Conservation (phyloP, 2,797 vertebrate species). For the Pseudotriccus pelzelni region DNA sequence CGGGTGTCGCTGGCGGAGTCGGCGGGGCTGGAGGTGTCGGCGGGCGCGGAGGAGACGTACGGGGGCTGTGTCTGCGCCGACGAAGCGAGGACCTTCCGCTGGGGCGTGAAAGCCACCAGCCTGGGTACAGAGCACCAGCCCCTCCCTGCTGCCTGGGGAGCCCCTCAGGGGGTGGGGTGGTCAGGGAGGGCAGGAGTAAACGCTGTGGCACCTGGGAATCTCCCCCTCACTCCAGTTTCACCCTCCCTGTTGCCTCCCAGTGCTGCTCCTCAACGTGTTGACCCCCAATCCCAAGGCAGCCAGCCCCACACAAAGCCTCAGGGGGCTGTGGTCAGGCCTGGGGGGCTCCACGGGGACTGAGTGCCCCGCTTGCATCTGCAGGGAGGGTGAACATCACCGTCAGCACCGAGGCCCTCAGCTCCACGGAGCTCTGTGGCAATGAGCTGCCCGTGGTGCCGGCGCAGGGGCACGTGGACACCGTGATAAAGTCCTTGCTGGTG, state of each 20-base stretch:
- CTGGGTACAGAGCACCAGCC: neutral
- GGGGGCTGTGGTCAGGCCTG: neutral
- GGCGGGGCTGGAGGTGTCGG: constrained; percentile 15
- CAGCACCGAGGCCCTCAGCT: constrained; percentile 17
- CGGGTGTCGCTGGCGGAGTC: neutral
- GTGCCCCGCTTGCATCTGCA: neutral
- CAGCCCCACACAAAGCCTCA: neutral
- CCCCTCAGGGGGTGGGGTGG: neutral
- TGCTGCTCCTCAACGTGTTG: neutral
- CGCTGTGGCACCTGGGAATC: fast-evolving
- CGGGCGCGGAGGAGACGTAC: constrained; percentile 15
- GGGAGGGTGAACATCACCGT: constrained; percentile 47
- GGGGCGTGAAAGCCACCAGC: neutral
- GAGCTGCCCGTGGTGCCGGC: neutral
- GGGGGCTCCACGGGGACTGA: neutral
- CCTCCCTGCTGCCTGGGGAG: neutral
- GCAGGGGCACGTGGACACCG: neutral
- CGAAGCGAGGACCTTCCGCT: constrained; percentile 70
- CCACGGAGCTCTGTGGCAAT: neutral
- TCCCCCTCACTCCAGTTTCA: fast-evolving
- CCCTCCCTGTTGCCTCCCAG: neutral
- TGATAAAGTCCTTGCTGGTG: constrained; percentile 56
- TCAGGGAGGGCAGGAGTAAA: neutral
- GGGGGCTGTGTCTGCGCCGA: constrained; percentile 77
- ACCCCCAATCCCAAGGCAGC: neutral